phyloP scores from a whole-genome alignment of 1,140 invertebrate genomes.

The Ceratosolen fusciceps region DNA sequence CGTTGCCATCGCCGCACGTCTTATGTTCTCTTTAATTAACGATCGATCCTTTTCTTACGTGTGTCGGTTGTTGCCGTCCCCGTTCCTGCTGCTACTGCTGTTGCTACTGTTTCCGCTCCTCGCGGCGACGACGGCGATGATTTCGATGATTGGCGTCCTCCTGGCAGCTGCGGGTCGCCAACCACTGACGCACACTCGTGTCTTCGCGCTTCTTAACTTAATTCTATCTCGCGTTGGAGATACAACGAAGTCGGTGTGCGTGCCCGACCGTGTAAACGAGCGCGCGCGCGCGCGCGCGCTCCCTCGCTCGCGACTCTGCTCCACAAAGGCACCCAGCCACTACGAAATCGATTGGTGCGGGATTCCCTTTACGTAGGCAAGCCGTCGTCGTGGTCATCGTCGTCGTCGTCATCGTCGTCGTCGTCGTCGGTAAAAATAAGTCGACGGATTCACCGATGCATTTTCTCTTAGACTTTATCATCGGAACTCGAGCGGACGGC shows the following conservation, averaged over 20 bases:
- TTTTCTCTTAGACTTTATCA: no score
- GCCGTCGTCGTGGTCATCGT: constrained; percentile 1
- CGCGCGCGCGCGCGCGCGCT: background rate
- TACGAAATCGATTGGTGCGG: constrained; percentile 43
- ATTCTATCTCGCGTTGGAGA: no score
- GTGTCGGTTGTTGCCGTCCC: background rate
- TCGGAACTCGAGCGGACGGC: no score
- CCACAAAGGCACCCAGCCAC: constrained; percentile 31
- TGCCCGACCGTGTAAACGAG: background rate
- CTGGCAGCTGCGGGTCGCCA: no score
- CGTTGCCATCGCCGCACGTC: background rate
- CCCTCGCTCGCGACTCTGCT: constrained; percentile 4
- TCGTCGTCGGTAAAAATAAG: background rate
- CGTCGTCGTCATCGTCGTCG: constrained; percentile 18
- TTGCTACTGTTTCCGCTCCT: background rate
- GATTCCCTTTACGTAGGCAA: constrained; percentile 25
- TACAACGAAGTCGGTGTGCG: background rate
- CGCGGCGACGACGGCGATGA: no score
- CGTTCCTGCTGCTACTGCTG: background rate
- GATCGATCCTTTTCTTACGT: background rate
- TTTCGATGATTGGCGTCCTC: no score
- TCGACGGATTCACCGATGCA: background rate
- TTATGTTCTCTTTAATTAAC: background rate
- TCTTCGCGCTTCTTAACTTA: background rate
- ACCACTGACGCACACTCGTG: background rate